Evolutionary conservation across 1,140 invertebrate genomes (phyloP).

Genomic region (Sarcophaga peregrina): DNA sequence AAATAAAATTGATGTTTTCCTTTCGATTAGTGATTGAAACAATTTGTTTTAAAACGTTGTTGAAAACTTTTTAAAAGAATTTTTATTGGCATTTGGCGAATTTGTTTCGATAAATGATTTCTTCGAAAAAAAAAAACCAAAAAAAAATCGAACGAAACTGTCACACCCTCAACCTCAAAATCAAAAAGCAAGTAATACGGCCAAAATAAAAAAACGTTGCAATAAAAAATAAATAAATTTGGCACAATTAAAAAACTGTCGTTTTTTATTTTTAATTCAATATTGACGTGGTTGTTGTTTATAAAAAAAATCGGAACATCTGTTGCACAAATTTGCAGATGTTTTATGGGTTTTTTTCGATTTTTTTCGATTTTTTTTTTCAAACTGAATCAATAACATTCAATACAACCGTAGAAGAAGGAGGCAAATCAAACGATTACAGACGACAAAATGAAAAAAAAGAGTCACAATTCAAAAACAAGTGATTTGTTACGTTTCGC

Average conservation of each 20-base stretch:
- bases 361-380: no score
- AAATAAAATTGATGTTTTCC: no score
- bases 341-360: not conserved
- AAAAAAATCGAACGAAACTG: not conserved
- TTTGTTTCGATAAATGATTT: not conserved
- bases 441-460: not conserved
- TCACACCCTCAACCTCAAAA: slow-evolving; percentile 1
- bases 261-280: not conserved
- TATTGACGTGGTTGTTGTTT: not conserved
- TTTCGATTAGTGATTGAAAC: not conserved
- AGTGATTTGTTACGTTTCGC: not conserved
- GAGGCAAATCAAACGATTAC: not conserved
- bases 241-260: not conserved
- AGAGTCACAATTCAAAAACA: not conserved
- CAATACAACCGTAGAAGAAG: no score
- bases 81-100: slow-evolving; percentile 10
- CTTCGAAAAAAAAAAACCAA: not conserved
- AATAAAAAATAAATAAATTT: not conserved
- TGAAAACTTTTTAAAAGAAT: slow-evolving; percentile 16
- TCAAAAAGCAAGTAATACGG: not conserved
- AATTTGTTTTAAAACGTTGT: not conserved
- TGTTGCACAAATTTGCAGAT: slow-evolving; percentile 5
- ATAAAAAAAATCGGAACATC: not conserved
- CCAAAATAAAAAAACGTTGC: not conserved
- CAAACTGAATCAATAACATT: no score